These are phyloP conservation scores for Tinamus major DNA, from an alignment of 2,797 vertebrate species.

Conservation along the genomic window DNA sequence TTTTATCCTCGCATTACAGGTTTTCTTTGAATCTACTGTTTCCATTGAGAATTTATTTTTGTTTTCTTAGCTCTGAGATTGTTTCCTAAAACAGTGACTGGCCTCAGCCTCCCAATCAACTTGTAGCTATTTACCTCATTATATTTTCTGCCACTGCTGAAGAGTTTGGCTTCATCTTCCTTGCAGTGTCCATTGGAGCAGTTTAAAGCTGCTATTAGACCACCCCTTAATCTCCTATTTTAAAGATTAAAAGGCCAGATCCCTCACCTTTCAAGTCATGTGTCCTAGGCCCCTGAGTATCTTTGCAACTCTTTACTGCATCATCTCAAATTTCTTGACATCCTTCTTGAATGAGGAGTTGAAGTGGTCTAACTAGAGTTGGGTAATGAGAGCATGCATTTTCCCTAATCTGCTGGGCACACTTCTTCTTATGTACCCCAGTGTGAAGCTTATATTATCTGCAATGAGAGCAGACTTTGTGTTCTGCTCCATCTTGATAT, in stretches of 20 bases:
- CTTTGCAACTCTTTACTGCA: neutral
- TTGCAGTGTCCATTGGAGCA: neutral
- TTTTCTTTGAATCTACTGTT: neutral
- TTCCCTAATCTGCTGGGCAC: neutral
- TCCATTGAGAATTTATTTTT: neutral
- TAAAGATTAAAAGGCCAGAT: neutral
- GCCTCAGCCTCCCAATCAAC: neutral
- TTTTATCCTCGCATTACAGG: rapidly evolving
- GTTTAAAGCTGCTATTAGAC: neutral
- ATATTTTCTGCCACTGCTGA: neutral
- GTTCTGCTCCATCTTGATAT: neutral
- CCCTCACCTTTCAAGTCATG: neutral
- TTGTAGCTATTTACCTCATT: neutral
- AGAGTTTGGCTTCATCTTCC: neutral
- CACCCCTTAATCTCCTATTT: neutral
- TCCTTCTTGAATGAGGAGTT: neutral
- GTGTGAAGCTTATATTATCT: neutral
- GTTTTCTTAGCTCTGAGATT: neutral
- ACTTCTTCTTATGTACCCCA: neutral
- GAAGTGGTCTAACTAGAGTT: neutral
- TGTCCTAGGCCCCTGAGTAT: neutral
- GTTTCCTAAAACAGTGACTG: neutral
- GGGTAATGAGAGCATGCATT: neutral
- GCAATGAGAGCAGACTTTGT: neutral
- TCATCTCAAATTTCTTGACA: neutral